Percentiles rank a stretch among this genome's conserved stretches.
These are phyloP conservation scores for Zeuzera pyrina DNA, from an alignment of 2,888 invertebrate genomes.

Conservation along the genomic window DNA sequence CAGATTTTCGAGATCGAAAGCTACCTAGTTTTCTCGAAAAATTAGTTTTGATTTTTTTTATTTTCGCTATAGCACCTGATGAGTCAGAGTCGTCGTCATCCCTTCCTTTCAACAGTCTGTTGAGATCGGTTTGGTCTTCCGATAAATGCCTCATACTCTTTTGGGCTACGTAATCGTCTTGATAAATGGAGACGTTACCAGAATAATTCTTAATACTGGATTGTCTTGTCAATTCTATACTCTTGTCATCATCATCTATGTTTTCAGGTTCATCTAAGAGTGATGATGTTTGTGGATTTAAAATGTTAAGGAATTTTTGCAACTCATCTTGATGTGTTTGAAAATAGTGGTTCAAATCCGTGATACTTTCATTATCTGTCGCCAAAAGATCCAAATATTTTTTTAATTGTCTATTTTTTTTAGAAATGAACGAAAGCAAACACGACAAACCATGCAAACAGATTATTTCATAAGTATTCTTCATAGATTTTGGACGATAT, in stretches of 20 bases:
- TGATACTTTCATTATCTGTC: conserved; percentile 54
- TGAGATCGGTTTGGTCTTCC: conserved; percentile 57
- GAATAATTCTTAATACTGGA: conserved; percentile 43
- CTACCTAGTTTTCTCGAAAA: conserved; percentile 75
- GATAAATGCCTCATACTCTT: conserved; percentile 50
- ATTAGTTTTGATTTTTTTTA: conserved; percentile 75
- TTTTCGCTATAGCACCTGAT: conserved; percentile 61
- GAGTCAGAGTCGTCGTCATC: conserved; percentile 57
- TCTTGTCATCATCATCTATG: conserved; percentile 51
- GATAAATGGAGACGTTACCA: conserved; percentile 48
- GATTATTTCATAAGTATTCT: conserved; percentile 44
- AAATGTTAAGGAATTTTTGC: conserved; percentile 43
- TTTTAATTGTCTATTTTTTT: conserved; percentile 57
- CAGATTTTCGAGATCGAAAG: conserved; percentile 69
- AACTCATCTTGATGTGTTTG: conserved; percentile 55
- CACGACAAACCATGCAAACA: conserved; percentile 69
- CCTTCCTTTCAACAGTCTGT: conserved; percentile 67
- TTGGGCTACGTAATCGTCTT: conserved; percentile 45
- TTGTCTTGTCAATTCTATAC: conserved; percentile 33
- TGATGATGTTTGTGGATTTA: conserved; percentile 50
- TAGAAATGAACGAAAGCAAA: conserved; percentile 26
- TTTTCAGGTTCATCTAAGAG: conserved; percentile 50
- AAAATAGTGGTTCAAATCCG: conserved; percentile 54
- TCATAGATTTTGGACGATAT: no score
- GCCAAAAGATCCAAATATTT: conserved; percentile 76